Conservation (phyloP, 1,140 invertebrate species). For the Eciton burchellii region DNA sequence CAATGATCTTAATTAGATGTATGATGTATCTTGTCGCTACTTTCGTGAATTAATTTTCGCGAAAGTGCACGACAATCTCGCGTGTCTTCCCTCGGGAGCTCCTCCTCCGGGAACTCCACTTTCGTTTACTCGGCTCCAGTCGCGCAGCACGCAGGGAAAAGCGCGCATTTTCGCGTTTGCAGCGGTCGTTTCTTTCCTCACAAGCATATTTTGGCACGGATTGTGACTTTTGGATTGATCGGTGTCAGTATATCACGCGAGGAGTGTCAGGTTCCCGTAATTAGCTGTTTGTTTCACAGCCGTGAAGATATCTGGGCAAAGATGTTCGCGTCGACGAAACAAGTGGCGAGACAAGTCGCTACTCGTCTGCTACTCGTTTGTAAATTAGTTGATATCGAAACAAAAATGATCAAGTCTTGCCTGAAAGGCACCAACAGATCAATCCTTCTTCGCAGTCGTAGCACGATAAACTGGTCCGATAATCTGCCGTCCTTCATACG, state of each 20-base stretch:
- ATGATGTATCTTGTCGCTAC: neutral
- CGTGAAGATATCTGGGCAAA: neutral
- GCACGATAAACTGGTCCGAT: too few species aligned
- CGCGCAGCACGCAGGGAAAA: neutral
- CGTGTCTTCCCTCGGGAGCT: conserved; percentile 13
- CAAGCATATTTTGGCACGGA: neutral
- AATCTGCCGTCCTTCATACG: too few species aligned
- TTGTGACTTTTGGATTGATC: neutral
- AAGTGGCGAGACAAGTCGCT: neutral
- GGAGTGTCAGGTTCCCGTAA: conserved; percentile 6
- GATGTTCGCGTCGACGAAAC: neutral
- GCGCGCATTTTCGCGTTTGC: neutral
- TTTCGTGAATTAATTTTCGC: neutral
- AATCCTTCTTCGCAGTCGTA: too few species aligned
- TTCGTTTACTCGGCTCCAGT: neutral
- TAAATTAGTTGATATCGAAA: neutral
- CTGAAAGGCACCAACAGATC: neutral
- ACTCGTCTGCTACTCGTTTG: neutral
- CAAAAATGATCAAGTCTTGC: neutral
- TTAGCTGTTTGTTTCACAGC: conserved; percentile 12
- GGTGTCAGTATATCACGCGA: neutral
- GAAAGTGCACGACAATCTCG: neutral
- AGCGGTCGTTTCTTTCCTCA: neutral
- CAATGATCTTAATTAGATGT: neutral
- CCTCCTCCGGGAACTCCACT: neutral